These are phyloP conservation scores for Pentamera pediparva DNA, from an alignment of 53 echinoderm and acorn worm genomes.

Conservation along the genomic window DNA sequence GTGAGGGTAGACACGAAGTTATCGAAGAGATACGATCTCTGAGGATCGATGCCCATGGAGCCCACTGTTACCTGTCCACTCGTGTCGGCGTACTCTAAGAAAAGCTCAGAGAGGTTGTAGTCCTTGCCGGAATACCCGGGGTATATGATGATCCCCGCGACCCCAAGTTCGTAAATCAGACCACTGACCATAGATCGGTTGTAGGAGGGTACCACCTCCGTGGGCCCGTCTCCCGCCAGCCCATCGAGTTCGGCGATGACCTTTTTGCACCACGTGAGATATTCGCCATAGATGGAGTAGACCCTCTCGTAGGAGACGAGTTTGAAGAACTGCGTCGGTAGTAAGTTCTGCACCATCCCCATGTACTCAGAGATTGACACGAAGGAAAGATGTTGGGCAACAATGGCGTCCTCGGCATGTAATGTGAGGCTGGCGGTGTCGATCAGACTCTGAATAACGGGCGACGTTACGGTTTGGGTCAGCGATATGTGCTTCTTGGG, in stretches of 20 bases:
- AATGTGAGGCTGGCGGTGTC: too few species aligned
- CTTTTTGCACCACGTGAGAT: background rate
- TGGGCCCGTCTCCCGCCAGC: background rate
- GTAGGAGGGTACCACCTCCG: background rate
- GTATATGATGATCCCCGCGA: background rate
- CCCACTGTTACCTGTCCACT: too few species aligned
- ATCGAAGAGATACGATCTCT: too few species aligned
- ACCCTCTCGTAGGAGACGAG: background rate
- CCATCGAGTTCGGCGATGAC: too few species aligned
- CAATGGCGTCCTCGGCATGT: too few species aligned
- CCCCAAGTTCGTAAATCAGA: slow-evolving; percentile 1
- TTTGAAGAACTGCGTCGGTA: slow-evolving; percentile 1
- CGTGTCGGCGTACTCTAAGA: background rate
- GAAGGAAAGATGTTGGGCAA: too few species aligned
- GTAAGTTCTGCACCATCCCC: background rate
- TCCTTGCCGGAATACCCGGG: background rate
- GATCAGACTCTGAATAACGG: too few species aligned
- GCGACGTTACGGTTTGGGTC: too few species aligned
- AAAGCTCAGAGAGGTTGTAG: background rate
- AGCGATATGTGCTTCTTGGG: too few species aligned
- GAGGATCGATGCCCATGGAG: too few species aligned
- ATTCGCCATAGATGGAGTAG: background rate
- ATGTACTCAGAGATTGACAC: too few species aligned
- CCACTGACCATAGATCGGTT: background rate
- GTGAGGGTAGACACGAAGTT: too few species aligned